Evolutionary conservation across 2,797 vertebrate genomes (phyloP), one percentile per base, ranked within the genome.

Genomic region (Huso huso): DNA sequence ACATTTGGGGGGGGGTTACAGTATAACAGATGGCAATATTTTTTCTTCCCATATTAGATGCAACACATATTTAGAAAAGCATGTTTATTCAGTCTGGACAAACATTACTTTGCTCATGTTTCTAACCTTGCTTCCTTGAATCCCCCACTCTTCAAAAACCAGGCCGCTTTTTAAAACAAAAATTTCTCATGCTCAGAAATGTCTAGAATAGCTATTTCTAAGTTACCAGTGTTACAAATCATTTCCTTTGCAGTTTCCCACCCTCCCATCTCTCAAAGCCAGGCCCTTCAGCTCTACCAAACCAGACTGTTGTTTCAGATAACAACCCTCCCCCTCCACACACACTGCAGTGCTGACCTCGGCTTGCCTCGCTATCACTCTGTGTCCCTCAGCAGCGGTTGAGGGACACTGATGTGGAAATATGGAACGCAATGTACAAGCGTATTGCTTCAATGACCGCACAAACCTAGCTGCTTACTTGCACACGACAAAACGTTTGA

Each of bases 331-430:
- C 72, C 69, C 59, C 74, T 77, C 8, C 9, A 15, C 9, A 15
- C 8, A 15, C 8, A 37, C 8, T n/a, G 13, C 13, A 15, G 48
- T 4, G 13, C 15, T 57, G 51, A 11, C 23, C 1, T 10, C 37
- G 64, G 48, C 64, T 48, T 71, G 75, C 71, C 67, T 70, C 64
- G 69, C 72, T 69, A 63, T 64, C 74, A 79, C 73, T 75, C 48
- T 75, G 76, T 76, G 69, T 18, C 15, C 15, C 15, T 18, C 12
- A 58, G 55, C 55, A 11, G 6, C 12, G 12, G 1, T n/a, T 13
- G 10, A 58, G 11, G 4, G 55, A n/a, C 37, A 37, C 37, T 4
- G 37, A 37, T 37, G 37, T 37, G 37, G 37, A 37, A 37, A 37
- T 37, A 37, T 5, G 5, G 37, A 5, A 37, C 37, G 37, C 37